Evolutionary conservation across 2,797 vertebrate genomes (phyloP), one percentile per base, ranked within the genome.

Genomic region (Acrossocheilus wenchowensis): DNA sequence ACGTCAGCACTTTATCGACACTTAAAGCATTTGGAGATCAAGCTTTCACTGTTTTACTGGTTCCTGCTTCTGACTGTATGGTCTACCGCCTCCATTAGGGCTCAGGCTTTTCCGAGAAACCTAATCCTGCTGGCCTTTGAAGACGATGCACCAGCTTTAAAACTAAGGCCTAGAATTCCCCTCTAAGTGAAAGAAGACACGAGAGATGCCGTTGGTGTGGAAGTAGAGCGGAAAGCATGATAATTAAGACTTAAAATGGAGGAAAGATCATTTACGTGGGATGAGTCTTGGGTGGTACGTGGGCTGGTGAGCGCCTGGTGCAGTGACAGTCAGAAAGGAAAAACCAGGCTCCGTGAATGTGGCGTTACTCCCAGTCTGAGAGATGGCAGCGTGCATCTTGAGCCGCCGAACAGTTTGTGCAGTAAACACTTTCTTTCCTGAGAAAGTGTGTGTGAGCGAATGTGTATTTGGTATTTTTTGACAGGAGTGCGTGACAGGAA

Each of bases 1-100:
- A 92, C 92, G 90, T 94, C 92, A 93, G 92, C 92, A 93, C 92
- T 94, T 93, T 90, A 87, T 84, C 87, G 88, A 86, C 91, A 92
- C 91, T 95, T 93, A 91, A 88, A 90, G 90, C 92, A 94, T 94
- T 94, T 89, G 93, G 89, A 94, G 93, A 90, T 92, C 93, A 92
- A 92, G 93, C 92, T 93, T 86, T 95, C 84, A 62, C 80, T 15
- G 73, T 91, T 90, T 94, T 90, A 90, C 86, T 86, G 82, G 89
- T 86, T 87, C 72, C 87, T 84, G 75, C 83, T 85, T 91, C 87
- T 83, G 48, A 57, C 78, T 60, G 64, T 73, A 79, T 60, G 64
- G 81, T 83, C 69, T 66, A 43, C 81, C 66, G 64, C 75, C 30
- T 80, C 84, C 87, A 86, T 88, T 89, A 83, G 78, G 39, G 39